Conservation (phyloP, 2,797 vertebrate genomes). For the Chanos chanos region DNA sequence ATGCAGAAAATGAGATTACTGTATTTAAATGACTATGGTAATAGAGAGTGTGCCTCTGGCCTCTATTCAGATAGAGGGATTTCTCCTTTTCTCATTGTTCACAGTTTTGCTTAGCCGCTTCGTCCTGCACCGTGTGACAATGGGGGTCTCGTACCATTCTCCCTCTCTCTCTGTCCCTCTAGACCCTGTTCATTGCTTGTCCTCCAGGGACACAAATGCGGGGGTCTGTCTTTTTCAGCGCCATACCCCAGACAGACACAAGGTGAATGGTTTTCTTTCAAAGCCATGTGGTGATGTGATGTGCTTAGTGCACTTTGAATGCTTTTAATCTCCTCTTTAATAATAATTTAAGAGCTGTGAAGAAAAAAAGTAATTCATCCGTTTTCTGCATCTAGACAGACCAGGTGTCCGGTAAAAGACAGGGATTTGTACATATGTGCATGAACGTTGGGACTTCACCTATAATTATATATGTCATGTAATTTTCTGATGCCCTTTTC, state of each 20-base stretch:
- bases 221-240: constrained; percentile 30
- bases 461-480: too few relatives aligned
- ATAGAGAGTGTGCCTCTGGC: constrained; percentile 81
- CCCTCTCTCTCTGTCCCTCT: constrained; percentile 30
- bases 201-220: constrained; percentile 56
- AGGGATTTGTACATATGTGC: background rate
- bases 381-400: constrained; percentile 43
- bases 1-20: constrained; percentile 99
- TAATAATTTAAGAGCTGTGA: constrained; percentile 63
- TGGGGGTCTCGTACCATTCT: constrained; percentile 71
- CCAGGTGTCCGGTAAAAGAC: constrained; percentile 53
- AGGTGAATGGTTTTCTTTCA: constrained; percentile 64
- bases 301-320: constrained; percentile 69
- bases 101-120: constrained; percentile 83
- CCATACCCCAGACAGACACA: constrained; percentile 60
- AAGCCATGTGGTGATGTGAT: constrained; percentile 64
- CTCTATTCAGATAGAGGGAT: constrained; percentile 69
- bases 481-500: too few relatives aligned
- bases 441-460: background rate
- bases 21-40: constrained; percentile 99
- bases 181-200: constrained; percentile 46
- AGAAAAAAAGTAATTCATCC: constrained; percentile 29
- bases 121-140: constrained; percentile 66
- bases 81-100: constrained; percentile 79
- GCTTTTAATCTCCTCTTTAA: constrained; percentile 70